A percentile compares a stretch with the other conserved stretches of the same genome.
These are phyloP conservation scores for Tyrannus savana DNA, from an alignment of 2,113 vertebrate species.

Conservation along the genomic window DNA sequence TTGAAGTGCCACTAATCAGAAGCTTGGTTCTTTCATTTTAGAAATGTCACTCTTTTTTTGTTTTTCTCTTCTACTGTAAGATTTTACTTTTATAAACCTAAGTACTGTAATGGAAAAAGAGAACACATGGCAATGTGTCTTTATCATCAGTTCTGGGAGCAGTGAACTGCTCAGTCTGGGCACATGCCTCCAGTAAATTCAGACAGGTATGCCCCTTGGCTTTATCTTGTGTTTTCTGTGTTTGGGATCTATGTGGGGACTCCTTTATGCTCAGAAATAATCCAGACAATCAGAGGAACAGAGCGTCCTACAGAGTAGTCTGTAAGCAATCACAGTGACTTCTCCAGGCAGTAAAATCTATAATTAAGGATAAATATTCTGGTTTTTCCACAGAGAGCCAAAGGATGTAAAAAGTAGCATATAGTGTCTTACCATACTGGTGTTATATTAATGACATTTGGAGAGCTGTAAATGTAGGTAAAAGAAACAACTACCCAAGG, in stretches of 20 bases:
- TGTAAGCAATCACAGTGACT: background rate
- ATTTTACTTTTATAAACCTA: background rate
- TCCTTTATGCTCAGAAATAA: background rate
- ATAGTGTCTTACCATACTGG: background rate
- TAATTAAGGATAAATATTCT: background rate
- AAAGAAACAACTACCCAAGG: background rate
- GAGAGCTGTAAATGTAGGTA: background rate
- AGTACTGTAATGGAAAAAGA: background rate
- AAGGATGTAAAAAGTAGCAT: background rate
- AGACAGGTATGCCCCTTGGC: background rate
- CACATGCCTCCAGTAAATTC: background rate
- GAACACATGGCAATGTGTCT: background rate
- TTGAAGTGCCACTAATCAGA: background rate
- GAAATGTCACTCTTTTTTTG: background rate
- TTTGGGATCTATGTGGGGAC: rapidly evolving
- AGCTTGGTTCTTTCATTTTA: background rate
- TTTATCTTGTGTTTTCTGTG: background rate
- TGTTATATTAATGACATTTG: background rate
- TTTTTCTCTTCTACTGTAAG: background rate
- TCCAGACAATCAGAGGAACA: background rate
- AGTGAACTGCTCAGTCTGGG: background rate
- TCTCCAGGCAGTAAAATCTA: background rate
- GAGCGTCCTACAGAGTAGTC: background rate
- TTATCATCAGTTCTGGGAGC: background rate
- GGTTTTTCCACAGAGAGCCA: background rate